Evolutionary conservation across 2,113 vertebrate species (phyloP), one percentile per base, ranked within the genome.

Genomic region (Oreochromis tanganicae): DNA sequence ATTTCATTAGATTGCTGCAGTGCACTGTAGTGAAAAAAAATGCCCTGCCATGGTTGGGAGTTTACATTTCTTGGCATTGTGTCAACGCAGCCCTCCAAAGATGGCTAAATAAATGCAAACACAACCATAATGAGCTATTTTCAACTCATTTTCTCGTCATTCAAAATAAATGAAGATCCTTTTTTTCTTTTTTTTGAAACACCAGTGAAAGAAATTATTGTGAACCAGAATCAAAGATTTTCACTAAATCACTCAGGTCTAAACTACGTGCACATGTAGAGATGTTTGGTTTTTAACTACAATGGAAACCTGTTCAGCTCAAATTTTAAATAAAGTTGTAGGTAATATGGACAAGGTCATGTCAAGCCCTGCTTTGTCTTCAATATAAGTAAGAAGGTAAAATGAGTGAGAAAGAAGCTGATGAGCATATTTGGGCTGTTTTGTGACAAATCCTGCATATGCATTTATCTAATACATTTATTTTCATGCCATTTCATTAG

Each of bases 1-100:
- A 68, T 88, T 94, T 93, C 79, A 90, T 91, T 82, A 75, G 29
- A 87, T 75, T 78, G 54, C 78, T 54, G 4, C 16, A 24, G 80
- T 75, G 19, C 19, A 81, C n/a, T 75, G 71, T 57, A 21, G 16
- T 43, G 13, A 50, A 87, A 75, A 75, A 79, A 48, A 55, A 87
- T 79, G 38, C 46, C 24, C 43, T 17, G 24, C 24, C 68, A 85
- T 59, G 79, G 71, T 46, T 84, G 4, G 19, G 21, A 63, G n/a
- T 87, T 88, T 80, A 59, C 10, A 19, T 88, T 88, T 79, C 68
- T 66, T 93, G 87, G 82, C 41, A 81, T 34, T 6, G 29, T 17
- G 83, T 85, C 86, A 87, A 57, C 8, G 29, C 48, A 84, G 9
- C 54, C 29, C 19, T 85, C 57, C 19, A 38, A 80, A 85, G 27